Base-by-base conservation (phyloP, 1,140 invertebrate genomes). In the Leptoteleia sp. region DNA sequence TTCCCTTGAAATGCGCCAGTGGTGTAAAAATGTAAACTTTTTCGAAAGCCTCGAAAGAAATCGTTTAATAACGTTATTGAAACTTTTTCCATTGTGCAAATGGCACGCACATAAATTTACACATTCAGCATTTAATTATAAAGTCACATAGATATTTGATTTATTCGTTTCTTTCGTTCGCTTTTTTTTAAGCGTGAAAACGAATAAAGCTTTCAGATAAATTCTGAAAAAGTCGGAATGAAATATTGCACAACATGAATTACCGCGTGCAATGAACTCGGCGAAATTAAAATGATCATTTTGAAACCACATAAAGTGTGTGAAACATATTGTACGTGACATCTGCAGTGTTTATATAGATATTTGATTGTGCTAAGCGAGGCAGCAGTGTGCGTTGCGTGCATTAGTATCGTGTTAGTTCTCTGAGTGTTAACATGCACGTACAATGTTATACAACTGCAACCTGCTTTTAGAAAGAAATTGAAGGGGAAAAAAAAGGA, bases 341-440 rank as follows among this genome's bases (percentile, higher is more conserved):
- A 61, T 61, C 43, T 61, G 43, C 57, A 61, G 25, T 61, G 57
- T 48, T 47, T 45, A 35, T 61, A 61, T 61, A 61, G 57, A 35
- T 61, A 48, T 61, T 45, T 45, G 42, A 47, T 47, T 45, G 55
- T 42, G 29, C 42, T 16, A 45, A 45, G 11, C 13, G 29, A 61
- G 29, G 17, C 42, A 35, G 40, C 8, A 11, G 31, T n/a, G 40
- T 55, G 29, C 40, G 19, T 12, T 11, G 17, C 3, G n/a, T 19
- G 31, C 43, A 48, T 37, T 47, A 48, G 31, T 48, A 38, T 17
- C 42, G 19, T 48, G 57, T 27, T 37, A 17, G 43, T 48, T 35
- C 43, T 43, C 15, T 4, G 6, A 5, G 12, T 27, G 50, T 19
- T 38, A 55, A 25, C 1, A 12, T 40, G 35, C 37, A 29, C 37